Base-by-base conservation (phyloP, 1,140 invertebrate species). In the Diploscapter pachys region DNA sequence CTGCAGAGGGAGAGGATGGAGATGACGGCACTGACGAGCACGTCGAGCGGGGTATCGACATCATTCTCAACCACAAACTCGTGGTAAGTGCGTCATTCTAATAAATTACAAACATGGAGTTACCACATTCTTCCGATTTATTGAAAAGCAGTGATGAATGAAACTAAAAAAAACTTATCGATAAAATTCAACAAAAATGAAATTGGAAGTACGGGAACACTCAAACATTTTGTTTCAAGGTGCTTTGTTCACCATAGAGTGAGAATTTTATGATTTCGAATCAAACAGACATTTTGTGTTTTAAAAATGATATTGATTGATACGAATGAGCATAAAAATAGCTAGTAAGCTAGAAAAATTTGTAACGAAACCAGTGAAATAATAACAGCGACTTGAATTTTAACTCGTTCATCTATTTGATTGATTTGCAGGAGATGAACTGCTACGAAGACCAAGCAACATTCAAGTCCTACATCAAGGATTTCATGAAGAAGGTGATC, bases 381-480 rank as follows among this genome's bases (percentile, higher is more conserved):
- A 31, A 31, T 31, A 31, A 31, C 31, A 31, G 31, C 31, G 31
- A 31, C 9, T 65, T 65, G 2, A 65, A 11, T 48, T 11, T 65
- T 65, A 13, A 65, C 31, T 9, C 2, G 1, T 49, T 6, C 56
- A 13, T 50, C 2, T 67, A 8, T 71, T 64, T 51, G 8, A 69
- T 2, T 5, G 49, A n/a, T 68, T 71, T 72, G 48, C 81, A 85
- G 65, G 94, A 96, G 89, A 93, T 91, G 53, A 94, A 88, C 86
- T 92, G 87, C 52, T 89, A 89, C 78, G 81, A 83, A 31, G 81
- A 83, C 68, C 87, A 88, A 78, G 82, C 86, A 65, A 92, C 91
- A 48, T 98, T 93, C 86, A 94, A 93, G 78, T 85, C 89, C 66
- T 96, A 97, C 87, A 89, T 97, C 79, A 98, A 97, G 87, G 93